phyloP scores from a whole-genome alignment of 2,888 invertebrate species.

The Hedychridium roseum region DNA sequence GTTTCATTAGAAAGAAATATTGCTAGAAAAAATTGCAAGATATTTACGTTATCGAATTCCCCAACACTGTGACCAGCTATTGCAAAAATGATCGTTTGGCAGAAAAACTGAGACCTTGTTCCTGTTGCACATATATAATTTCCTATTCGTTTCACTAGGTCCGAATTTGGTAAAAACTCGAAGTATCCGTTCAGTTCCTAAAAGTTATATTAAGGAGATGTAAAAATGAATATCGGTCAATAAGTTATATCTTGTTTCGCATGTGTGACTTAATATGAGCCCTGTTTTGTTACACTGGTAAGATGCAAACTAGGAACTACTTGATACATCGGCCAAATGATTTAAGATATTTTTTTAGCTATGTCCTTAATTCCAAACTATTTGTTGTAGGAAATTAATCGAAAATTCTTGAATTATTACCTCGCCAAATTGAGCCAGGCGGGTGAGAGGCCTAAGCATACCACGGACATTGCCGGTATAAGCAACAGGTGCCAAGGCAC shows the following conservation, averaged over 20 bases:
- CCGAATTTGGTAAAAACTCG: constrained; percentile 71
- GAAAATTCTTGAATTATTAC: constrained; percentile 12
- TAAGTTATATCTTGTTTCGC: background rate
- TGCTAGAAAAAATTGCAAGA: background rate
- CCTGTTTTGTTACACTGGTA: background rate
- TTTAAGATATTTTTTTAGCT: background rate
- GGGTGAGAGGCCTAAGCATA: constrained; percentile 57
- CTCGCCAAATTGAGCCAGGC: constrained; percentile 62
- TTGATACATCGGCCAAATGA: background rate
- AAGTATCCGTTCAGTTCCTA: constrained; percentile 10
- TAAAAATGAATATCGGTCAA: background rate
- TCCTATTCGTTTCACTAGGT: constrained; percentile 53
- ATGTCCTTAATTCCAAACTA: background rate
- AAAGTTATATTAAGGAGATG: constrained; percentile 1
- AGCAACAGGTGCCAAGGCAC: constrained; percentile 75
- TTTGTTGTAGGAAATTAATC: background rate
- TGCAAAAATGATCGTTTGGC: constrained; percentile 72
- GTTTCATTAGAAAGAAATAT: background rate
- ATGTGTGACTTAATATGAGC: background rate
- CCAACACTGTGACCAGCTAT: constrained; percentile 69
- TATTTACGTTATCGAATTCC: constrained; percentile 66
- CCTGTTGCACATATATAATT: constrained; percentile 68
- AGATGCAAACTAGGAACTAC: background rate
- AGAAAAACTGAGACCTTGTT: constrained; percentile 68
- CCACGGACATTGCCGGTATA: constrained; percentile 69